Base-by-base conservation (phyloP, 2,888 invertebrate species). In the Clanis bilineata region DNA sequence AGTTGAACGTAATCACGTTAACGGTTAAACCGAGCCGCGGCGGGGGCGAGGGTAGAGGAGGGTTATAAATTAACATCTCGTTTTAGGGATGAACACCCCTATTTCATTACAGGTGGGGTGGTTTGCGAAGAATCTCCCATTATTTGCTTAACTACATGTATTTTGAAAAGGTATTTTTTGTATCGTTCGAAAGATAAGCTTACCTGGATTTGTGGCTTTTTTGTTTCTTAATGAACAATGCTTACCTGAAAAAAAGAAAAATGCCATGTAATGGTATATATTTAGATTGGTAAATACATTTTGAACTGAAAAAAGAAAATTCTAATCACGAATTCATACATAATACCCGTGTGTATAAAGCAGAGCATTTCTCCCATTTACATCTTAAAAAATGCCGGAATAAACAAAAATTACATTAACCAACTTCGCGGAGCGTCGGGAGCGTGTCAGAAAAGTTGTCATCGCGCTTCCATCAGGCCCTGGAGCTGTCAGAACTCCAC, bases 61-160 rank as follows among this genome's bases (percentile, higher is more conserved):
- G 78, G 74, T 80, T 81, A 80, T 78, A 86, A 89, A 89, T 89
- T 89, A 88, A 88, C 90, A 87, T 84, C 83, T 85, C 86, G 90
- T 89, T 89, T 86, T 69, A 78, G 79, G 86, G 85, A 83, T 76
- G 80, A 79, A 77, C 76, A 70, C 79, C 83, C 82, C 72, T 71
- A 67, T 68, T 66, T 64, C 62, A 67, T 66, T 68, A 45, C 51
- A 59, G 41, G 54, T 59, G 51, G 59, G 36, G 54, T 38, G 38
- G 22, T 18, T 32, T 44, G 57, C 39, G 54, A 58, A 55, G 39
- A 67, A 58, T 60, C 62, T 51, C 28, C 28, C 22, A 38, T 58
- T 47, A 28, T 51, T 28, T 28, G 10, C 15, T 10, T 47, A 51
- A 9, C 0, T 32, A 18, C 7, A 18, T 25, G 25, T 25, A 28